A percentile compares a stretch with the other conserved stretches of the same genome.
Evolutionary conservation across 2,888 invertebrate genomes (phyloP).

Genomic region (Hypselothyrea guttata): DNA sequence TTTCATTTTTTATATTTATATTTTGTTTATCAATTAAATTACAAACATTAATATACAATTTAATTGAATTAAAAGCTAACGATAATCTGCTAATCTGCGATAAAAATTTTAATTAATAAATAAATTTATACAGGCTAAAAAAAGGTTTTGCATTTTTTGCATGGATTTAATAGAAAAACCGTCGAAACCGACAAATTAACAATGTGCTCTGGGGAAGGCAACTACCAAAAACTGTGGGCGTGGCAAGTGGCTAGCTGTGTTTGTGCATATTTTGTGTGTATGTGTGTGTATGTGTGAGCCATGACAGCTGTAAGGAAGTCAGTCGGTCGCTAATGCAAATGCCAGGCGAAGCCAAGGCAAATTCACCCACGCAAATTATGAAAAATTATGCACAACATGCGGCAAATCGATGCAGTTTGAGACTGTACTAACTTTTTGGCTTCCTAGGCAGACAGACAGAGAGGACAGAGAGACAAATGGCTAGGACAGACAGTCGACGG

Average conservation of each 20-base stretch:
- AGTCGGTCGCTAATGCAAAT: conserved; percentile 66
- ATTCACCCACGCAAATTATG: conserved; percentile 72
- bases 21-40: too few relatives aligned
- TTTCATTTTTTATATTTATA: too few relatives aligned
- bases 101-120: conserved; percentile 74
- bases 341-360: conserved; percentile 42
- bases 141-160: too few relatives aligned
- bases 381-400: conserved; percentile 72
- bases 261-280: conserved; percentile 7
- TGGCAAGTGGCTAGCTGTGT: conserved; percentile 20
- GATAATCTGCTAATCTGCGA: too few relatives aligned
- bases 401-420: conserved; percentile 43
- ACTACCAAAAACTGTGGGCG: conserved; percentile 47
- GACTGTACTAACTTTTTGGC: conserved; percentile 22
- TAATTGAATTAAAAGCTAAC: too few relatives aligned
- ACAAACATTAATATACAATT: too few relatives aligned
- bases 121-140: background rate
- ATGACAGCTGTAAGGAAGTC: conserved; percentile 71
- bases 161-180: conserved; percentile 65
- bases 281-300: conserved; percentile 20
- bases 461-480: background rate
- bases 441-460: conserved; percentile 32
- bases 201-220: conserved; percentile 7
- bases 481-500: background rate
- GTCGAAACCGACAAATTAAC: conserved; percentile 46